Evolutionary conservation across 2,113 vertebrate genomes (phyloP), one percentile per base, ranked within the genome.

Genomic region (Cyphomyrus discorhynchus): DNA sequence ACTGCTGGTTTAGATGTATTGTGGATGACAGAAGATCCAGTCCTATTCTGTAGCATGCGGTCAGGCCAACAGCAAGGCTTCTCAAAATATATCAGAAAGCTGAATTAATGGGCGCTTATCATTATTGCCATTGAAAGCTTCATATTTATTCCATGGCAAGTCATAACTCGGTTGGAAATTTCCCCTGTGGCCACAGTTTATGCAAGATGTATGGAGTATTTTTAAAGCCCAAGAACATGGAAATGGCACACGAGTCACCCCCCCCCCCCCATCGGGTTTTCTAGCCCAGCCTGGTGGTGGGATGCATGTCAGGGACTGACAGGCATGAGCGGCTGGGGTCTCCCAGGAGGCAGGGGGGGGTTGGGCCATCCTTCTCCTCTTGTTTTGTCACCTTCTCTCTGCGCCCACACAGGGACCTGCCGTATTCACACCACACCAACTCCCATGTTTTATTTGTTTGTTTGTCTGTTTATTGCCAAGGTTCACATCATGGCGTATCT

Each of bases 351-450:
- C 3, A 5, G 27, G 45, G 39, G 21, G 2, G 24, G 0, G 19
- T 5, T 11, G 53, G 80, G 24, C 17, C 24, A 19, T 19, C 13
- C 8, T 66, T 62, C 80, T 19, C 1, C 45, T 87, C 50, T 50
- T n/a, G 27, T 77, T 74, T 53, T 83, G 42, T 80, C n/a, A 35
- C 35, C 39, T 35, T 35, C 35, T 19, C 74, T 77, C 47, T 39
- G 27, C 8, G 53, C 24, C 35, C 7, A 50, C 58, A 35, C 56
- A 35, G 39, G 47, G 31, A 87, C 77, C 74, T 74, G 17, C 31
- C 85, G 35, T 52, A 86, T 86, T 89, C 45, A 70, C 56, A 50
- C 52, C 49, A 49, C 89, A 39, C 50, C 45, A 47, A 86, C 77
- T 27, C 8, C 19, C 3, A 47, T n/a, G 3, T 84, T n/a, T 84